Evolutionary conservation across 2,797 vertebrate genomes (phyloP).

Genomic region (Scolopax bukidnonensis): DNA sequence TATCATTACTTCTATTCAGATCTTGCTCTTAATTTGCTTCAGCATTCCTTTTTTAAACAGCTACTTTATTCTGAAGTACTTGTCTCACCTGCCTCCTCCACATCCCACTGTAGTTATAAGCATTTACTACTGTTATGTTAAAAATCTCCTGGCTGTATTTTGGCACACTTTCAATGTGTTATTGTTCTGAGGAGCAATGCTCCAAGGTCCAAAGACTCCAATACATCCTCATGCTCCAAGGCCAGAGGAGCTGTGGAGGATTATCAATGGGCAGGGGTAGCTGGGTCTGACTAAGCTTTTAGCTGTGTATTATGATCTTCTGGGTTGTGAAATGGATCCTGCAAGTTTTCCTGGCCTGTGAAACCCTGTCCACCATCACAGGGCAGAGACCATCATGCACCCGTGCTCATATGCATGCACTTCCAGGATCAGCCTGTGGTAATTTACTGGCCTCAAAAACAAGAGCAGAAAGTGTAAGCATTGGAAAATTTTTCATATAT

Average conservation of each 20-base stretch:
- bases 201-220: background rate
- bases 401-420: fast-evolving
- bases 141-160: background rate
- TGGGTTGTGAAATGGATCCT: background rate
- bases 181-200: background rate
- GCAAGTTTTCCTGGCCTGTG: background rate
- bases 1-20: background rate
- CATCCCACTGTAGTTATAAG: background rate
- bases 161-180: background rate
- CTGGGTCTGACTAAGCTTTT: background rate
- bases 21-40: background rate
- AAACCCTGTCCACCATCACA: background rate
- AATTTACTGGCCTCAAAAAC: background rate
- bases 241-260: background rate
- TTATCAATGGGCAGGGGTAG: background rate
- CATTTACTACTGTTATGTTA: background rate
- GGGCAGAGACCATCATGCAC: fast-evolving
- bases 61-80: background rate
- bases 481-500: background rate
- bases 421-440: background rate
- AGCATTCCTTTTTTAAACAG: background rate
- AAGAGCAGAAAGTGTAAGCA: background rate
- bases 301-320: background rate
- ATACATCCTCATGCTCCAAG: background rate
- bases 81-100: background rate